Evolutionary conservation across 2,113 vertebrate species (phyloP).

Genomic region (Tenrec ecaudatus): DNA sequence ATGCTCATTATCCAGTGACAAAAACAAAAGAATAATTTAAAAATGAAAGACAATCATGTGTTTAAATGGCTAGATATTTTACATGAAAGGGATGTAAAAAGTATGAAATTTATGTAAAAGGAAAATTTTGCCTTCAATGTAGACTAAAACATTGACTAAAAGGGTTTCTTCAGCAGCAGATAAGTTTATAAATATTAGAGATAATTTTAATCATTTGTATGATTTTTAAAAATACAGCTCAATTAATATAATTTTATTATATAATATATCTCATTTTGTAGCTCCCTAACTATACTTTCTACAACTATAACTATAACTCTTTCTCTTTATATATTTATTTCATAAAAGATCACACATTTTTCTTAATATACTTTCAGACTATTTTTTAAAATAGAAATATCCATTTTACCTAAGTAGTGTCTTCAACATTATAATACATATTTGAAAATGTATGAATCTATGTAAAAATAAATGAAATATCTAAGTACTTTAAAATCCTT

Average conservation of each 20-base stretch:
- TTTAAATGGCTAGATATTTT: neutral
- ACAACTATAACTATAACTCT: no score
- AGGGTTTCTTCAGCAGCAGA: neutral
- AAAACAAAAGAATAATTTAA: neutral
- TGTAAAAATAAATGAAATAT: no score
- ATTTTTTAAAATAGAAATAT: no score
- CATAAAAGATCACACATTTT: no score
- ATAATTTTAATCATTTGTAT: conserved; percentile 30
- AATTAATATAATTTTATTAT: conserved; percentile 33
- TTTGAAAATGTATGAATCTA: no score
- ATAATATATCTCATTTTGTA: neutral
- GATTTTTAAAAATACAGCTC: conserved; percentile 22
- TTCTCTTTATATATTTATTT: no score
- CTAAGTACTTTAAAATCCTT: no score
- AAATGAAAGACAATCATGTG: neutral
- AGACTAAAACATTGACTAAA: neutral
- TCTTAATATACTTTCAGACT: no score
- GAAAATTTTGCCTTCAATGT: neutral
- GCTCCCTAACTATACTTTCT: no score
- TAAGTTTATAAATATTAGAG: conserved; percentile 40
- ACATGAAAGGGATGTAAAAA: neutral
- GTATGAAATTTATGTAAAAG: neutral
- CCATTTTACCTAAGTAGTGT: no score
- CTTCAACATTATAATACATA: no score
- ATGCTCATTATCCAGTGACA: neutral